Conservation (phyloP, 2,888 invertebrate species). For the Platerodrilus igneus region DNA sequence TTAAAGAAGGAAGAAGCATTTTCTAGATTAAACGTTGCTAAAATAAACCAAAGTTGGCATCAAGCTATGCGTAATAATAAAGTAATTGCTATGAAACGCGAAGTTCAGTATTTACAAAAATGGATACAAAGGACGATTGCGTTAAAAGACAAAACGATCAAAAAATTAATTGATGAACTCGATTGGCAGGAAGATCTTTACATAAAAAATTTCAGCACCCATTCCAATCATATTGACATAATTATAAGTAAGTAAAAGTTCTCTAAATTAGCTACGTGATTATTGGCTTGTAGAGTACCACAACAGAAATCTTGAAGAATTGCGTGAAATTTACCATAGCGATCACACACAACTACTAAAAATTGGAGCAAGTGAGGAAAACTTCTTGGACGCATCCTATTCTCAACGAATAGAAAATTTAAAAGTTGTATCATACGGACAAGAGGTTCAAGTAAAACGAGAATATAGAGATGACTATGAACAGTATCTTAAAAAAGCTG, state of each 20-base stretch:
- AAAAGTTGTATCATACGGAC: conserved; percentile 42
- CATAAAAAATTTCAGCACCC: conserved; percentile 65
- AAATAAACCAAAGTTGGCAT: conserved; percentile 83
- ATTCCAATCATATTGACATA: conserved; percentile 65
- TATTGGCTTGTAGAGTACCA: conserved; percentile 43
- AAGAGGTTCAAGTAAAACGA: conserved; percentile 39
- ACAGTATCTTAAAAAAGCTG: conserved; percentile 49
- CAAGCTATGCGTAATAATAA: conserved; percentile 70
- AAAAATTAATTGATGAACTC: conserved; percentile 59
- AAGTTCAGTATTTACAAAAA: conserved; percentile 52
- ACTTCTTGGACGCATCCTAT: conserved; percentile 45
- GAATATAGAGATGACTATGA: conserved; percentile 37
- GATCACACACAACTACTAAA: conserved; percentile 51
- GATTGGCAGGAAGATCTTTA: conserved; percentile 72
- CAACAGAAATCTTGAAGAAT: conserved; percentile 49
- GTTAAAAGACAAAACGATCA: conserved; percentile 64
- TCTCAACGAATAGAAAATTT: conserved; percentile 46
- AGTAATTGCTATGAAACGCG: conserved; percentile 55
- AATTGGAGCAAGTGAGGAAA: conserved; percentile 54
- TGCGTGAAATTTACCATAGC: conserved; percentile 50
- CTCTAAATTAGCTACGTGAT: background rate
- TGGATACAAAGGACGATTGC: conserved; percentile 61
- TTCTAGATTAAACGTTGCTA: conserved; percentile 72
- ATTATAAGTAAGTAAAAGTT: conserved; percentile 61
- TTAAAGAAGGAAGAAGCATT: conserved; percentile 75